Base-by-base conservation (phyloP, 2,888 invertebrate species). In the Oxyteleia sp. region DNA sequence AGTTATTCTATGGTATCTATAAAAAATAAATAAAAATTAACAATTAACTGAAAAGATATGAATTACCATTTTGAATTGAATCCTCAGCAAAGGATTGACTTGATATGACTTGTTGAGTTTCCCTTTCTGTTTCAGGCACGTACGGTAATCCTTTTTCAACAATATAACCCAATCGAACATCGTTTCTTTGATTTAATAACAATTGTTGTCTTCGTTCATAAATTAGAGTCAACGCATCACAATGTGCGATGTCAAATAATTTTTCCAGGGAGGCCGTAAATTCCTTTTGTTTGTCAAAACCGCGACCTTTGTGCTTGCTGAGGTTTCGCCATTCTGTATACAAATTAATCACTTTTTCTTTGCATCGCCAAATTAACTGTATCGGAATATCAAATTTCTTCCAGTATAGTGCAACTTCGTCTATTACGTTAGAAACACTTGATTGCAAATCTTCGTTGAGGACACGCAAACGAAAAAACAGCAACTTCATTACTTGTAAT, bases 221-320 rank as follows among this genome's bases (percentile, higher is more conserved):
- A 55, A 55, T 55, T 55, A 55, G 35, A 55, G 32, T 55, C 55
- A 55, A 55, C 55, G 55, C 55, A 55, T 55, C 55, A 55, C 20
- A 38, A 57, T 57, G 53, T 16, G 53, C 53, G 29, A 53, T 32
- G 32, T 53, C 53, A 16, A 53, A 53, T 18, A 57, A 57, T 43
- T 59, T 43, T 15, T 59, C 13, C 4, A 41, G 41, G 26, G 59
- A 59, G 23, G 20, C 20, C 20, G n/a, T 16, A 55, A 55, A 55
- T 35, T 55, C 18, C 18, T 15, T 38, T 11, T 57, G 55, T 10
- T 57, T 57, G 55, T 57, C 11, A 16, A 57, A 57, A 38, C 20
- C 16, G 18, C 55, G 38, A 38, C 38, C 38, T 57, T 57, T 57
- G 55, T 57, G 55, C 18, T 57, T 57, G 35, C 55, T 32, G 32